Evolutionary conservation across 2,113 vertebrate species (phyloP), one percentile per base, ranked within the genome.

Genomic region (Notothenia coriiceps): DNA sequence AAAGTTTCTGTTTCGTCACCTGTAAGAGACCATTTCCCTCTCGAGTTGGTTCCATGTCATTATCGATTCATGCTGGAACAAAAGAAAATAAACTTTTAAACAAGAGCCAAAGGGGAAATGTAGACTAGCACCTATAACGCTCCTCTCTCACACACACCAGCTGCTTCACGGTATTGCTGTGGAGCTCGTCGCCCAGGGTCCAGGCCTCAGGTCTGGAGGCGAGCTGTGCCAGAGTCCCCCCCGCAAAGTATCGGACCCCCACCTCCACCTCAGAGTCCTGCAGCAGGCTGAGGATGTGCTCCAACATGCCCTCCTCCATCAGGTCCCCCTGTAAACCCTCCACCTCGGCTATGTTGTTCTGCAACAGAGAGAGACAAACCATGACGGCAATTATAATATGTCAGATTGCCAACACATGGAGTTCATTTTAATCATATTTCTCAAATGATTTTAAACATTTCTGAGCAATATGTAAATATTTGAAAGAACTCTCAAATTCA

Each of bases 271-370:
- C 94, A 47, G 95, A 87, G 51, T 96, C 96, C 89, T 96, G 95
- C 79, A 99, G 56, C 51, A 99, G 88, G 52, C 89, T 94, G 79
- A 97, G 95, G 89, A 98, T 94, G 91, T 98, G 96, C 81, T 97
- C 96, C 92, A 98, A 94, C 56, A 99, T 96, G 75, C 97, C 96
- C 82, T 97, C 97, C 91, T 96, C 96, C 97, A 98, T 96, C 66
- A 99, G 88, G 54, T 96, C 95, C 10, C 88, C 92, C 88, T 97
- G 97, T 46, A 99, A 88, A 50, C 96, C 96, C 92, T 96, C 96
- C 79, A 98, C 96, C 94, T 99, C 97, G 17, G 97, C 97, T 83
- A 99, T 95, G 82, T 99, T 98, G 90, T 98, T 98, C 97, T 98
- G 82, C 1, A 83, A 22, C 29, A 74, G 3, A 75, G 12, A 4